Conservation (phyloP, 2,797 vertebrate species). For the Tenualosa ilisha region DNA sequence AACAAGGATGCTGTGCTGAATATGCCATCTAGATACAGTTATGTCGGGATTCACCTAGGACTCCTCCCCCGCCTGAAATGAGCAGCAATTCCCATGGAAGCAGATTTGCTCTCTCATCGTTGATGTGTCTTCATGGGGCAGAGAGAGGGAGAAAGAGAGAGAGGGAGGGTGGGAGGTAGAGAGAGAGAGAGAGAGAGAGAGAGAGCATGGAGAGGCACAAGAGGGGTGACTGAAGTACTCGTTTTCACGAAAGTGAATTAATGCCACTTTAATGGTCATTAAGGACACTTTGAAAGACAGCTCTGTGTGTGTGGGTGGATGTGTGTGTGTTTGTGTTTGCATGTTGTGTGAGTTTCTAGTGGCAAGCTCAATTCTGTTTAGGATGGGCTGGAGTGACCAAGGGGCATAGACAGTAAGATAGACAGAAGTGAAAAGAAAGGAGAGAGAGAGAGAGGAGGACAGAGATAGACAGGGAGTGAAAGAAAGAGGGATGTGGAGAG, state of each 20-base stretch:
- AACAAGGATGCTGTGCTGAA: neutral
- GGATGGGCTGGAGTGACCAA: constrained; percentile 28
- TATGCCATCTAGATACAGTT: neutral
- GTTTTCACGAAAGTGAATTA: constrained; percentile 82
- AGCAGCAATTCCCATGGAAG: neutral
- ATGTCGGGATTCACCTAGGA: neutral
- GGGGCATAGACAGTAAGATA: constrained; percentile 34
- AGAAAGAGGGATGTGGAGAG: constrained; percentile 12
- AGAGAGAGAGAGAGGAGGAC: neutral
- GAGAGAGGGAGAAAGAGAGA: neutral
- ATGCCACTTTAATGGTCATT: constrained; percentile 87
- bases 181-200: neutral
- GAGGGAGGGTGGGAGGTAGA: neutral
- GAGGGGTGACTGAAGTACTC: constrained; percentile 80
- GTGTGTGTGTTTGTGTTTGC: constrained; percentile 67
- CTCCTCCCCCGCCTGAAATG: neutral
- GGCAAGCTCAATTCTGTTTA: constrained; percentile 77
- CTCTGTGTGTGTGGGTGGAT: constrained; percentile 61
- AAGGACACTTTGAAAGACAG: constrained; percentile 81
- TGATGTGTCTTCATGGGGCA: neutral
- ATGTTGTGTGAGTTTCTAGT: constrained; percentile 59
- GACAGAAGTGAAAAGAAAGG: neutral
- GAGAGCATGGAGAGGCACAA: constrained; percentile 62
- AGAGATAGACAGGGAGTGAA: neutral
- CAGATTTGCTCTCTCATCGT: neutral